Base-by-base conservation (phyloP, 2,888 invertebrate species). In the Argyra leucocephala region DNA sequence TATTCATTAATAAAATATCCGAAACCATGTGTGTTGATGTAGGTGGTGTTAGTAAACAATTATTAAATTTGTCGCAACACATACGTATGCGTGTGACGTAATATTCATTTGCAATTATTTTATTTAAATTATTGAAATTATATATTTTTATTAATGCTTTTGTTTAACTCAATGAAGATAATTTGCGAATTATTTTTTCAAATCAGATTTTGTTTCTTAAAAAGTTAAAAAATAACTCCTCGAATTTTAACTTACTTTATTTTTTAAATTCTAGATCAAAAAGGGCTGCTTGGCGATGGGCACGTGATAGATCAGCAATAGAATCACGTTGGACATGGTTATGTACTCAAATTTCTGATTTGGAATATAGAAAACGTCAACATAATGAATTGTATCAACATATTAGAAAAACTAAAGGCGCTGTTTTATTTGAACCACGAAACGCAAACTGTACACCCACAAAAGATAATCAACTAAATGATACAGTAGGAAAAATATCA, bases 321-420 rank as follows among this genome's bases (percentile, higher is more conserved):
- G 93, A 92, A 1, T 84, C 90, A 5, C 86, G 93, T 62, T 95
- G 94, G 93, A 88, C 90, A 65, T 96, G 95, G 95, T 82, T 96
- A 22, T 89, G 92, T 72, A 89, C 92, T n/a, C 95, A 95, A 79
- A 89, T 96, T 64, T 88, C 91, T 37, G 96, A 96, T 81, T 81
- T 96, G 74, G 95, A 95, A 76, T 93, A 93, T 79, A 88, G 89
- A 76, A 93, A 95, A 72, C 85, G 93, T 0, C 93, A 94, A 78
- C 90, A 93, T 77, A 88, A 84, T 72, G 94, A 95, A 67, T 81
- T 93, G 66, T 88, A 89, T 74, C 84, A 84, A 71, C 87, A 88
- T 78, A 79, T 86, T 66, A 81, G 86, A 63, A 76, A 82, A 61
- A 79, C 81, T 67, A 89, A 89, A 76, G 88, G 87, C 15, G 74